Base-by-base conservation (phyloP, 2,113 vertebrate genomes). In the Catagonus wagneri region DNA sequence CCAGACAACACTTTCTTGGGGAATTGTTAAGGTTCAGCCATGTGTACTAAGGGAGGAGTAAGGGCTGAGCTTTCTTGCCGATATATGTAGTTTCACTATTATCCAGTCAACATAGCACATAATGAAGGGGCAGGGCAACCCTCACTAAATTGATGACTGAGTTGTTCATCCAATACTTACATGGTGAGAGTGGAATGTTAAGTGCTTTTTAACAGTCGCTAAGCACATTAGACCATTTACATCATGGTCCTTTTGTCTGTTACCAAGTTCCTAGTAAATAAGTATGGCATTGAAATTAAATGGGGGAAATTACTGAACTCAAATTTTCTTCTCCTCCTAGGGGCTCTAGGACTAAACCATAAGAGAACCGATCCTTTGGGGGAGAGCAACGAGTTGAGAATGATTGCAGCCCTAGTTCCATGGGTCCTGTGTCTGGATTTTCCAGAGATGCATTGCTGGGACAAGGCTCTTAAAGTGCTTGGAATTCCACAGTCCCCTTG, bases 121-220 rank as follows among this genome's bases (percentile, higher is more conserved):
- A 52, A 80, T 39, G 78, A 63, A 92, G 80, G 72, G 34, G 3
- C 79, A 90, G 71, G 34, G 29, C 65, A 54, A 39, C 14, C 71
- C 76, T 94, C 22, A 19, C 10, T 54, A 65, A 90, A 92, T 25
- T 79, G 89, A 95, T 85, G 81, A 85, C 95, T 16, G 8, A 66
- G 56, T 23, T n/a, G 11, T 76, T 93, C 85, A n/a, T 95, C 71
- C 86, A 95, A 80, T 81, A 50, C 89, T 96, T 92, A 97, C 66
- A 71, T 90, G 80, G 50, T 27, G 29, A 90, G 76, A 72, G 39
- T 90, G 95, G 95, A 96, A 95, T 98, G 93, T 96, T 97, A 95
- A 97, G 96, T 97, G 95, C 71, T 97, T 97, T 97, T 94, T 94
- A 95, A 96, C 85, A 89, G 72, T 95, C 39, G 4, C 74, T 72